A percentile compares a stretch with the other conserved stretches of the same genome.
phyloP scores from a whole-genome alignment of 2,113 vertebrate species.

The Podarcis muralis region DNA sequence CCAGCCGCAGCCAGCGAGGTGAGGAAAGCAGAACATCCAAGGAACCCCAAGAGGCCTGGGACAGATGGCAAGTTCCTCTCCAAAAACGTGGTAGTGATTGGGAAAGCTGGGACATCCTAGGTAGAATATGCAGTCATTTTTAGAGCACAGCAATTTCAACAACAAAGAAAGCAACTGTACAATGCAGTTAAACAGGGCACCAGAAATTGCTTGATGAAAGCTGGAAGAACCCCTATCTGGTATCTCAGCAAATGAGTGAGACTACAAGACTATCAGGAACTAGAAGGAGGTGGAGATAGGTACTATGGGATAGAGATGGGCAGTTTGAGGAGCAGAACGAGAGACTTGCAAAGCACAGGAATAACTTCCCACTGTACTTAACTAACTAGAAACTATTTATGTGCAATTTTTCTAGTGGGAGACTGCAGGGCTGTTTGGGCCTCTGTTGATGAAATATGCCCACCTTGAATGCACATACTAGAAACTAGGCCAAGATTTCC shows the following conservation, averaged over 20 bases:
- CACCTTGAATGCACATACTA: background rate
- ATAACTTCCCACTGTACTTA: background rate
- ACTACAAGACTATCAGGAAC: background rate
- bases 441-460: background rate
- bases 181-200: background rate
- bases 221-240: too few species aligned
- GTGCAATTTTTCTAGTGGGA: background rate
- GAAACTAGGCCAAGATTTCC: background rate
- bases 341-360: background rate
- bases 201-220: too few species aligned
- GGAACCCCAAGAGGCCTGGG: slow-evolving; percentile 80
- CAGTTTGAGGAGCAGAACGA: background rate
- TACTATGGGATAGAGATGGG: too few species aligned
- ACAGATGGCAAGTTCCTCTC: slow-evolving; percentile 90
- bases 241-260: background rate
- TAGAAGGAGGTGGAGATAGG: background rate
- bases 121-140: slow-evolving; percentile 44
- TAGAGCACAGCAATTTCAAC: rapidly evolving
- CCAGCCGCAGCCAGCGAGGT: slow-evolving; percentile 69
- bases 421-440: background rate
- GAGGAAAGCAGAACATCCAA: slow-evolving; percentile 77
- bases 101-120: slow-evolving; percentile 86
- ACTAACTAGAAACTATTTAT: background rate
- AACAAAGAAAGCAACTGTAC: background rate
- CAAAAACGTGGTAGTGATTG: slow-evolving; percentile 85